phyloP scores from a whole-genome alignment of 2,797 vertebrate species.

The Varecia variegata region DNA sequence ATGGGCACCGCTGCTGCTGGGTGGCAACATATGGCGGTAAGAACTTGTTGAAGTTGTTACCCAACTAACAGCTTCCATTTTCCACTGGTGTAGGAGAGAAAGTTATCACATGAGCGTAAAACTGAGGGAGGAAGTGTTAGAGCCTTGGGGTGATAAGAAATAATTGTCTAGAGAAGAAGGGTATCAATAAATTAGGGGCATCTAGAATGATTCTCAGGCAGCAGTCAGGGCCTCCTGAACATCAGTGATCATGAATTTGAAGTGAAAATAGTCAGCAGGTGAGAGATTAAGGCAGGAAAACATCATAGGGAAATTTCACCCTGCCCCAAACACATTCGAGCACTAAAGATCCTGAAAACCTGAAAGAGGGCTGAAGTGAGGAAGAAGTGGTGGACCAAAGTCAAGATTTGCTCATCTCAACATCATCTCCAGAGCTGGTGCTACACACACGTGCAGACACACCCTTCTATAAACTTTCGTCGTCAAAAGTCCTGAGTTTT shows the following conservation, averaged over 20 bases:
- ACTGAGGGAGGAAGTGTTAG: neutral
- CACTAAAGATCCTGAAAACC: neutral
- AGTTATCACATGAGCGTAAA: neutral
- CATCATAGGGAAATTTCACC: neutral
- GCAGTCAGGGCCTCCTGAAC: neutral
- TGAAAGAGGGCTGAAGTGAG: neutral
- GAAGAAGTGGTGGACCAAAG: neutral
- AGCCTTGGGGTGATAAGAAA: neutral
- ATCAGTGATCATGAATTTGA: neutral
- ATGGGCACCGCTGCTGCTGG: neutral
- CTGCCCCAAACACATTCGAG: neutral
- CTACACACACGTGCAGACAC: too few relatives aligned
- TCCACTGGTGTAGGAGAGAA: neutral
- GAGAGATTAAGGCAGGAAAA: neutral
- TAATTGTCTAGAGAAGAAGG: neutral
- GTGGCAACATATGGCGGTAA: accelerated
- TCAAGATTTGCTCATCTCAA: neutral
- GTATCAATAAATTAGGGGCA: neutral
- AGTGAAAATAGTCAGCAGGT: neutral
- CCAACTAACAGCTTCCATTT: neutral
- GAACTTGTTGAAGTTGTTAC: neutral
- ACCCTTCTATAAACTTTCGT: neutral
- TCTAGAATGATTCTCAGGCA: neutral
- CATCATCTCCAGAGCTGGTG: neutral
- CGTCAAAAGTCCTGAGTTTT: too few relatives aligned